These are phyloP conservation scores for Heterocephalus glaber DNA, from an alignment of 2,113 vertebrate species.

Conservation along the genomic window DNA sequence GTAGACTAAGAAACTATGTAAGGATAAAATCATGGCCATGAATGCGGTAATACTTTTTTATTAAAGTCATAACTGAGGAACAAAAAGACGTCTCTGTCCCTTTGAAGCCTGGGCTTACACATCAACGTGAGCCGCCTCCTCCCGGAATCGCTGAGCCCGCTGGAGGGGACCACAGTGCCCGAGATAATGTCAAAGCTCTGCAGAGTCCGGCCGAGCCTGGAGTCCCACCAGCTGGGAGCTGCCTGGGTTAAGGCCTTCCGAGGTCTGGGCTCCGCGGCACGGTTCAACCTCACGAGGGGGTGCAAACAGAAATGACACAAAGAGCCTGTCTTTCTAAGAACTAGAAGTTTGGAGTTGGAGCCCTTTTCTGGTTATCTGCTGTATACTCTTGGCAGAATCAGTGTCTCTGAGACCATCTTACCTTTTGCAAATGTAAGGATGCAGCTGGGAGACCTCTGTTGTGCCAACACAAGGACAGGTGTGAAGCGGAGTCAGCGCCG, in stretches of 20 bases:
- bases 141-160: not conserved
- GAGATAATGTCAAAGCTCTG: not conserved
- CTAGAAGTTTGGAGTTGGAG: not conserved
- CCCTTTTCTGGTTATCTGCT: not conserved
- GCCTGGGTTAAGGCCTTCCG: not conserved
- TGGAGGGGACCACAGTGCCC: not conserved
- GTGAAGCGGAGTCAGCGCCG: not conserved
- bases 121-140: not conserved
- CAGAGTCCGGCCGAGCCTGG: not conserved
- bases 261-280: not conserved
- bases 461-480: not conserved
- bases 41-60: conserved; percentile 30
- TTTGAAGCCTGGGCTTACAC: not conserved
- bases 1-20: conserved; percentile 14
- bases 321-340: not conserved
- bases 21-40: not conserved
- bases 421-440: conserved; percentile 22
- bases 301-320: not conserved
- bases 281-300: not conserved
- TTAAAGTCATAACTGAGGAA: not conserved
- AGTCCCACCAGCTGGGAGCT: not conserved
- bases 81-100: not conserved
- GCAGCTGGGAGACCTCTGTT: not conserved
- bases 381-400: not conserved
- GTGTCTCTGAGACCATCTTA: not conserved